A percentile compares a stretch with the other conserved stretches of the same genome.
These are phyloP conservation scores for Anhinga rufa DNA, from an alignment of 2,113 vertebrate species.

Conservation along the genomic window DNA sequence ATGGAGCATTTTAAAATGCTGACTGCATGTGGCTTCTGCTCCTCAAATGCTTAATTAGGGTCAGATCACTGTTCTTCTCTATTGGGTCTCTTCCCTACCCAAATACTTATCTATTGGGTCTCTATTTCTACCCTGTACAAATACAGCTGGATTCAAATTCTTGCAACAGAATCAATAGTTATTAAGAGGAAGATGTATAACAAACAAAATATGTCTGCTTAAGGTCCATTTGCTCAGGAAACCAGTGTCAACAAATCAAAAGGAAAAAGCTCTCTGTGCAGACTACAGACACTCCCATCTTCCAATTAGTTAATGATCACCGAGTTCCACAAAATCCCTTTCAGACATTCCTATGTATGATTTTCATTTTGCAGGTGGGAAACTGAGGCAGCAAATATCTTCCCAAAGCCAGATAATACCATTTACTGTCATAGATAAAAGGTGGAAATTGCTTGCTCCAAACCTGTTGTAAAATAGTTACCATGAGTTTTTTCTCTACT, in stretches of 20 bases:
- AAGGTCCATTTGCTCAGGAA: not conserved
- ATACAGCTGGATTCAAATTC: not conserved
- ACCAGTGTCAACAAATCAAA: not conserved
- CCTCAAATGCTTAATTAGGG: not conserved
- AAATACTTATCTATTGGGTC: not conserved
- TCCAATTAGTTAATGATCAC: not conserved
- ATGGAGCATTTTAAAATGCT: not conserved
- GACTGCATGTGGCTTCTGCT: not conserved
- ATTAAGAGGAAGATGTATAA: not conserved
- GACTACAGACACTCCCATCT: not conserved
- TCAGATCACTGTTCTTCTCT: not conserved
- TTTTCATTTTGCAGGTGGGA: not conserved
- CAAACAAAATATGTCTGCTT: not conserved
- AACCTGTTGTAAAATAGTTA: not conserved
- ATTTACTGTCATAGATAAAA: not conserved
- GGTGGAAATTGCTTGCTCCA: not conserved
- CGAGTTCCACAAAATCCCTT: not conserved
- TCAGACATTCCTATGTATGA: not conserved
- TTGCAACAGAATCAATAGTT: not conserved
- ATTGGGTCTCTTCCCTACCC: not conserved
- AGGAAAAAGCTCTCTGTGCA: not conserved
- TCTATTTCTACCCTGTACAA: not conserved
- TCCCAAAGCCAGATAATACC: not conserved
- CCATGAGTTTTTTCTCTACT: not conserved
- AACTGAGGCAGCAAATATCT: not conserved